phyloP scores from a whole-genome alignment of 2,797 vertebrate species.

The Podargus strigoides region DNA sequence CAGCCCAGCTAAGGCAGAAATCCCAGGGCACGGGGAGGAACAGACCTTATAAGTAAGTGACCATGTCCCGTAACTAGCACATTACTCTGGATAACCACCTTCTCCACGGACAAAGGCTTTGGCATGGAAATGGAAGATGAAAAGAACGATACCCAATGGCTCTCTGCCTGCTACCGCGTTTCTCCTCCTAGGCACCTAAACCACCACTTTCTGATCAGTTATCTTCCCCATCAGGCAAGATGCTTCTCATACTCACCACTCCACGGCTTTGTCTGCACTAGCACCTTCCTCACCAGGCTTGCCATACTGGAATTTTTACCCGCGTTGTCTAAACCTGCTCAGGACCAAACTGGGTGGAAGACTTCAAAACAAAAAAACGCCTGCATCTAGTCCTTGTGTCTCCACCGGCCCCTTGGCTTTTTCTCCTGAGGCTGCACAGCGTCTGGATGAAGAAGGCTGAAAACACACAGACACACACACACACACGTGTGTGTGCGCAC shows the following conservation, averaged over 20 bases:
- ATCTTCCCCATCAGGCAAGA: conserved; percentile 7
- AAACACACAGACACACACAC: background rate
- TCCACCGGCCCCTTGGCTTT: background rate
- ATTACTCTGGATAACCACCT: background rate
- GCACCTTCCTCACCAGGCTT: conserved; percentile 60
- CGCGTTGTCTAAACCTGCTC: conserved; percentile 8
- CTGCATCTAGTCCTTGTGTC: background rate
- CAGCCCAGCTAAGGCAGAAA: background rate
- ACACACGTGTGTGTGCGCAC: background rate
- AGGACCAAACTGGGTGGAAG: background rate
- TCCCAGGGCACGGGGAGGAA: background rate
- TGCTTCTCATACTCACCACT: conserved; percentile 35
- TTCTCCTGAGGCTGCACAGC: background rate
- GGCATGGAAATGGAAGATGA: background rate
- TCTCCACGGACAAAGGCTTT: background rate
- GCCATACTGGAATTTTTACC: conserved; percentile 39
- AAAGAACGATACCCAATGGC: background rate
- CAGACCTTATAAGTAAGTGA: background rate
- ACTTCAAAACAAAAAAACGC: background rate
- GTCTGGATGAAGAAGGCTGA: background rate
- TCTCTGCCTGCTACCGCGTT: background rate
- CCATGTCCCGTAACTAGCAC: background rate
- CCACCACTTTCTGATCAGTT: background rate
- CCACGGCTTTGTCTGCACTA: conserved; percentile 38
- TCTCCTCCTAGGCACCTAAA: background rate